A percentile compares a stretch with the other conserved stretches of the same genome.
Evolutionary conservation across 2,797 vertebrate species (phyloP).

Genomic region (Dallia pectoralis): DNA sequence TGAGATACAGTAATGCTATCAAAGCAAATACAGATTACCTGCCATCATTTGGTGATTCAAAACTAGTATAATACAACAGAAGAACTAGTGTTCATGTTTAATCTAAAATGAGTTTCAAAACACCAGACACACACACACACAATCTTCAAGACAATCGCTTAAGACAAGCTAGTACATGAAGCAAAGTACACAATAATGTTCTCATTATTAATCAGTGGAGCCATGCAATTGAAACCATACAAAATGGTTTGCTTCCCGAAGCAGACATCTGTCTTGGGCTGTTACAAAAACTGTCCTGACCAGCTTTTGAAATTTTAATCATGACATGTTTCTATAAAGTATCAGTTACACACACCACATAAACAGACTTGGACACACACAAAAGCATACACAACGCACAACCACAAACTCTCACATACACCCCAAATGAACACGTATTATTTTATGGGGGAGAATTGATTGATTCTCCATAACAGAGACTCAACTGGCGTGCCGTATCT

Average conservation of each 20-base stretch:
- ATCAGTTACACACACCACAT: neutral
- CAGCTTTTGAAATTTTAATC: constrained; percentile 41
- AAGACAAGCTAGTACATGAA: too few relatives aligned
- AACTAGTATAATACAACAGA: neutral
- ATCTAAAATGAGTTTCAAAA: neutral
- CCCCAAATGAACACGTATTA: neutral
- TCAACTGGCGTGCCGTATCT: neutral
- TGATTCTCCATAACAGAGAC: neutral
- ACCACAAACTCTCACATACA: neutral
- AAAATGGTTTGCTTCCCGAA: constrained; percentile 27
- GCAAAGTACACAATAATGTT: constrained; percentile 6
- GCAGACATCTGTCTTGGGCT: constrained; percentile 54
- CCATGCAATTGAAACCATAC: constrained; percentile 44
- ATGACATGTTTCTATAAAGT: constrained; percentile 23
- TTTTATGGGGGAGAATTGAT: neutral
- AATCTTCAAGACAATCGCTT: too few relatives aligned
- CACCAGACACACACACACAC: constrained; percentile 6
- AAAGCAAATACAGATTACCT: neutral
- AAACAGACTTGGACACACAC: constrained; percentile 4
- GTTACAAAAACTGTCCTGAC: constrained; percentile 30
- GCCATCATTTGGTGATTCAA: neutral
- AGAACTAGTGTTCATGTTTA: too few relatives aligned
- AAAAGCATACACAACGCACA: constrained; percentile 13
- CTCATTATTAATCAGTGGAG: constrained; percentile 40
- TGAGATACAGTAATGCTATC: neutral